Evolutionary conservation across 1,140 invertebrate genomes (phyloP), one percentile per base, ranked within the genome.

Genomic region (Ostrea denselamellosa): DNA sequence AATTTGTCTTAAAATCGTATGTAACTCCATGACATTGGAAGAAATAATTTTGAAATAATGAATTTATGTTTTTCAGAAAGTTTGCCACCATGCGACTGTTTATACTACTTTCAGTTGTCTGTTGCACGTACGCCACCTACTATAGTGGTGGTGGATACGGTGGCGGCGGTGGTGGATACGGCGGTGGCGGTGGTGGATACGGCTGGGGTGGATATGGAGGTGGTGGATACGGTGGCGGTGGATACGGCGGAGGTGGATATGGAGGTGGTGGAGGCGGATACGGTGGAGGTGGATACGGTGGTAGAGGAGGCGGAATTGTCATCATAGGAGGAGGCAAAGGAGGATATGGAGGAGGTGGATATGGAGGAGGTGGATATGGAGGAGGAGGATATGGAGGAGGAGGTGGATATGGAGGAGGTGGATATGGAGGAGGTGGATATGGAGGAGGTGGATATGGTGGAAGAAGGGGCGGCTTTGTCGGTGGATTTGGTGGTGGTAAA

Each of bases 71-170:
- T 77, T 77, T 3, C 14, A 77, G 68, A 77, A 34, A 77, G 68
- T 28, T 77, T 77, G 68, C 68, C 68, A 28, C 25, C 68, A 77
- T 77, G 68, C 68, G 68, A 28, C 28, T 77, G 25, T 28, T 77
- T 28, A 77, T 77, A 25, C 68, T 77, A 28, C 25, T 34, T 77
- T 77, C 68, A 25, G 9, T 77, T 34, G 68, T 77, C 25, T 34
- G 28, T 14, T 77, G 68, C 68, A 77, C 68, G 10, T 77, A 28
- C 25, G 68, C 68, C 25, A 25, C 22, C 9, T 28, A 77, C 22
- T 25, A 34, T 25, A 25, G 68, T 28, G 9, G 22, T 19, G 56
- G 56, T n/a, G 56, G 56, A 62, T 62, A 19, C 12, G 56, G 56
- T 14, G 56, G 56, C 9, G 56, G 56, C 19, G 19, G 10, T 12